These are phyloP conservation scores for Wasmannia auropunctata DNA, from an alignment of 1,140 invertebrate species.

Conservation along the genomic window DNA sequence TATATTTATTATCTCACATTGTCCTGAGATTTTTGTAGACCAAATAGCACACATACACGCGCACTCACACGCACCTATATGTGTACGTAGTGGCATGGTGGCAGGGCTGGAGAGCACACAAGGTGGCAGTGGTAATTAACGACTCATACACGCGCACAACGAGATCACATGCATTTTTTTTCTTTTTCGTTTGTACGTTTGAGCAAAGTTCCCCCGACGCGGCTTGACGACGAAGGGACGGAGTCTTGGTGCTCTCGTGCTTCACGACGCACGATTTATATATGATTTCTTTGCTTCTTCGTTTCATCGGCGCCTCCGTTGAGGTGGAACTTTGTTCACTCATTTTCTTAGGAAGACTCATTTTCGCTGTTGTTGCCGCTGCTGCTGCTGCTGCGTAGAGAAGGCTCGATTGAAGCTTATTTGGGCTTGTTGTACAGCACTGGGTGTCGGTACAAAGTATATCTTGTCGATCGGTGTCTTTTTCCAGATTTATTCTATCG, in stretches of 20 bases:
- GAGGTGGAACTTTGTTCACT: slow-evolving; percentile 33
- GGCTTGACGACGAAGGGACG: background rate
- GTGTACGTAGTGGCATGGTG: slow-evolving; percentile 82
- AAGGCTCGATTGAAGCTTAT: slow-evolving; percentile 77
- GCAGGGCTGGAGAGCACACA: slow-evolving; percentile 78
- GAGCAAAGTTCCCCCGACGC: slow-evolving; percentile 31
- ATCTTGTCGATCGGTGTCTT: slow-evolving; percentile 73
- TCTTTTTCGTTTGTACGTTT: slow-evolving; percentile 4
- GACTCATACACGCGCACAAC: slow-evolving; percentile 47
- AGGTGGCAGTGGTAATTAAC: slow-evolving; percentile 76
- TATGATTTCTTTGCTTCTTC: slow-evolving; percentile 22
- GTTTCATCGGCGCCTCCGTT: slow-evolving; percentile 12
- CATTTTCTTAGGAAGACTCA: slow-evolving; percentile 68
- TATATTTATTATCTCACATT: slow-evolving; percentile 57
- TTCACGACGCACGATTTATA: background rate
- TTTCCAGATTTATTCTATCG: slow-evolving; percentile 78
- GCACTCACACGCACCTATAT: slow-evolving; percentile 35
- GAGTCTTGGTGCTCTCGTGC: background rate
- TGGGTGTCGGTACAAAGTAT: slow-evolving; percentile 81
- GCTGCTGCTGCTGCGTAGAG: slow-evolving; percentile 69
- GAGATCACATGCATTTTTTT: slow-evolving; percentile 4
- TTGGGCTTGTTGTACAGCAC: slow-evolving; percentile 82
- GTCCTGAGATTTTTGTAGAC: slow-evolving; percentile 65
- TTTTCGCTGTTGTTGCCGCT: slow-evolving; percentile 57
- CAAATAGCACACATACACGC: slow-evolving; percentile 57